A percentile compares a stretch with the other conserved stretches of the same genome.
Conservation (phyloP, 2,797 vertebrate species). For the Melopsittacus undulatus region DNA sequence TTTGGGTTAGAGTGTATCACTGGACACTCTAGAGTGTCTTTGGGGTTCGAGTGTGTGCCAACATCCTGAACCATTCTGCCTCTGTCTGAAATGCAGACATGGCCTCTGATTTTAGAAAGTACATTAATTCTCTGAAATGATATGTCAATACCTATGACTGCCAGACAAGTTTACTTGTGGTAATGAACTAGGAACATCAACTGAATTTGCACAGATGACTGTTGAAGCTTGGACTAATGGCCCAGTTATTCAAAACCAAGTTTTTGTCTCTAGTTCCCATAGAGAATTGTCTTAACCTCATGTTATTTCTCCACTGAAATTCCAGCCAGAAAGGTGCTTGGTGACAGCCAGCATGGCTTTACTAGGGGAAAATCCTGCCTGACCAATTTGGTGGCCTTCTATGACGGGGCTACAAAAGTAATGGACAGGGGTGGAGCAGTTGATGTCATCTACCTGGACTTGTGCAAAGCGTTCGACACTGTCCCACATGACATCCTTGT, state of each 20-base stretch:
- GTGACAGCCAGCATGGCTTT: too few relatives aligned
- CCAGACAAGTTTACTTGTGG: background rate
- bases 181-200: background rate
- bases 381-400: too few relatives aligned
- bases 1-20: background rate
- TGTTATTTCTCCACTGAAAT: background rate
- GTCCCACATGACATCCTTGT: too few relatives aligned
- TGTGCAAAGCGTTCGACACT: too few relatives aligned
- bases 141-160: background rate
- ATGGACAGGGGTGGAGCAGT: too few relatives aligned
- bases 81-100: background rate
- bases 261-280: background rate
- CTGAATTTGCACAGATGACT: background rate
- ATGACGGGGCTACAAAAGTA: too few relatives aligned
- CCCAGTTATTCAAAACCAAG: background rate
- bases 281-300: background rate
- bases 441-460: too few relatives aligned
- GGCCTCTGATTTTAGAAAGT: background rate
- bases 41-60: background rate
- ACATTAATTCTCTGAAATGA: background rate
- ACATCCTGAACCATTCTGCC: background rate
- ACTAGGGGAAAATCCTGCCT: too few relatives aligned
- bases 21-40: background rate
- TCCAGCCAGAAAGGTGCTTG: too few relatives aligned
- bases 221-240: background rate